Evolutionary conservation across 1,140 invertebrate species (phyloP).

Genomic region (Argopecten irradians): DNA sequence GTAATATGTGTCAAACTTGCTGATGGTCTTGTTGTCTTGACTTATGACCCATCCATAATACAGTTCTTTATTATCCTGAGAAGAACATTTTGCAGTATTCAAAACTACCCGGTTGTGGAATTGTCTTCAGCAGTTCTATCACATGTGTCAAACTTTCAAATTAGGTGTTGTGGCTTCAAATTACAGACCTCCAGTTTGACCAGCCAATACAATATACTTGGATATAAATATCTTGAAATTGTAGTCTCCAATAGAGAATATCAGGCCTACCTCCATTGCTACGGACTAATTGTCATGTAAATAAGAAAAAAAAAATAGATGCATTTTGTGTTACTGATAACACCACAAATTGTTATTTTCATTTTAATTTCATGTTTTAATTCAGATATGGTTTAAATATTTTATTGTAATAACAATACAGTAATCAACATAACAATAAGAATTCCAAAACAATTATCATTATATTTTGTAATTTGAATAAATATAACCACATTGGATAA

Average conservation of each 20-base stretch:
- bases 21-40: constrained; percentile 16
- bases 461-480: not conserved
- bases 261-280: not conserved
- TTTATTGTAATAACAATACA: not conserved
- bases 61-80: not conserved
- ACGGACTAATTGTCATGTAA: not conserved
- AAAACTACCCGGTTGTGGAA: not conserved
- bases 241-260: not conserved
- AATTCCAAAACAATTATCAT: constrained; percentile 19
- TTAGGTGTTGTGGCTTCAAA: not conserved
- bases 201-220: too few species aligned
- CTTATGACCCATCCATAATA: not conserved
- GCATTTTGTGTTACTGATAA: not conserved
- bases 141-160: not conserved
- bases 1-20: constrained; percentile 6
- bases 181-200: not conserved
- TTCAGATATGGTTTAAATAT: not conserved
- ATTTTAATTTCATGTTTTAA: not conserved
- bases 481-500: not conserved
- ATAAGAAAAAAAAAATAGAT: not conserved
- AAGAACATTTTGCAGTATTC: constrained; percentile 10
- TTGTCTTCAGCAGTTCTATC: not conserved
- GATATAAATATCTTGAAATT: too few species aligned
- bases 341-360: not conserved
- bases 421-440: not conserved